Conservation (phyloP, 2,888 invertebrate genomes). For the Apodemia mormo region DNA sequence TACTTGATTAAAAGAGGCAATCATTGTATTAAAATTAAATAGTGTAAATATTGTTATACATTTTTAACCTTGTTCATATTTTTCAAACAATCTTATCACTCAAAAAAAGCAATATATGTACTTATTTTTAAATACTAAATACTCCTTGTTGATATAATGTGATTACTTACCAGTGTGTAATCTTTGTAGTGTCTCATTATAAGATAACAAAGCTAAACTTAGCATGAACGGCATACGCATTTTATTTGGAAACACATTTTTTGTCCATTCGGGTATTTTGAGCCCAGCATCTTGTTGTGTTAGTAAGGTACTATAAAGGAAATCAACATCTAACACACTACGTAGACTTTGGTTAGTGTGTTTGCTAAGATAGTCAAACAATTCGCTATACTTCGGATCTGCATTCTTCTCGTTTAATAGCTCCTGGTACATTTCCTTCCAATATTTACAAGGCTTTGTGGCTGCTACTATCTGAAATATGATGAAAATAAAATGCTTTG, state of each 20-base stretch:
- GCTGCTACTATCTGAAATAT: constrained; percentile 63
- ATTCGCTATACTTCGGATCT: constrained; percentile 79
- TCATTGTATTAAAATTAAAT: too few relatives aligned
- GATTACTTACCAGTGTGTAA: constrained; percentile 84
- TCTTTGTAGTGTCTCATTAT: constrained; percentile 86
- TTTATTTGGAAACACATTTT: constrained; percentile 84
- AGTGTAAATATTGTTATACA: too few relatives aligned
- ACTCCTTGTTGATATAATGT: not conserved
- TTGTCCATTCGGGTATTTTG: constrained; percentile 88
- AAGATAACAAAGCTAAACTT: constrained; percentile 86
- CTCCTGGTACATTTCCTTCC: constrained; percentile 70
- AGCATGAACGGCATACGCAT: constrained; percentile 85
- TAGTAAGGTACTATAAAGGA: constrained; percentile 86
- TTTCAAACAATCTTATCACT: too few relatives aligned
- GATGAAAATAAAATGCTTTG: not conserved
- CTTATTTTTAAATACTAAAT: too few relatives aligned
- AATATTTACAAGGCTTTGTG: constrained; percentile 64
- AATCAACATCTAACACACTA: constrained; percentile 86
- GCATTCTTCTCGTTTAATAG: constrained; percentile 70
- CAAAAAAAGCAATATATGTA: too few relatives aligned
- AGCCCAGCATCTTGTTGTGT: constrained; percentile 84
- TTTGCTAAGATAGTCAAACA: constrained; percentile 84
- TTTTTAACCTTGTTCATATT: too few relatives aligned
- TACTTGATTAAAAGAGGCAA: too few relatives aligned
- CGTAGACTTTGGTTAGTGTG: constrained; percentile 69